Evolutionary conservation across 2,797 vertebrate species (phyloP).

Genomic region (Microcaecilia unicolor): DNA sequence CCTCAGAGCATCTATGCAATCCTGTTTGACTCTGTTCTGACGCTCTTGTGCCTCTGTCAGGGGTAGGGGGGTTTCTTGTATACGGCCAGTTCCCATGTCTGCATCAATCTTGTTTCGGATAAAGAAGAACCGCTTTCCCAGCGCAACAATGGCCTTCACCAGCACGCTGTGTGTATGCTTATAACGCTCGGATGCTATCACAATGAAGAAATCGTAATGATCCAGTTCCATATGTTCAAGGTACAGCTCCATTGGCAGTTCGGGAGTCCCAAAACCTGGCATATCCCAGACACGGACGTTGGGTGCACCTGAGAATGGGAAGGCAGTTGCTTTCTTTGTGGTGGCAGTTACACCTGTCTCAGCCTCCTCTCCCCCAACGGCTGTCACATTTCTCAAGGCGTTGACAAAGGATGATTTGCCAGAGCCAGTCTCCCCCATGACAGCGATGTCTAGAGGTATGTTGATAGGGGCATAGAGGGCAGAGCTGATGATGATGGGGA

Average conservation of each 20-base stretch:
- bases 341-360: background rate
- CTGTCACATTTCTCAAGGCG: background rate
- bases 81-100: constrained; percentile 6
- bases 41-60: background rate
- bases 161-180: constrained; percentile 17
- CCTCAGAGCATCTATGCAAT: background rate
- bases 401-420: constrained; percentile 10
- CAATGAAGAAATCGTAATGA: constrained; percentile 21
- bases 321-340: background rate
- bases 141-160: constrained; percentile 13
- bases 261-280: constrained; percentile 17
- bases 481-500: background rate
- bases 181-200: constrained; percentile 20
- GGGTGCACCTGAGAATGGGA: background rate
- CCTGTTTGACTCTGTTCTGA: background rate
- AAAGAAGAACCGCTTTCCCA: constrained; percentile 23
- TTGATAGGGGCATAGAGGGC: background rate
- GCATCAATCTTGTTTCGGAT: constrained; percentile 23
- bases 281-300: constrained; percentile 27
- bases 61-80: background rate
- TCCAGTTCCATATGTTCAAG: constrained; percentile 19
- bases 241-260: constrained; percentile 17
- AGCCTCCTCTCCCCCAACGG: background rate
- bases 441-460: constrained; percentile 1
- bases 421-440: constrained; percentile 8